Evolutionary conservation across 2,888 invertebrate species (phyloP), one percentile per base, ranked within the genome.

Genomic region (Idaea straminata): DNA sequence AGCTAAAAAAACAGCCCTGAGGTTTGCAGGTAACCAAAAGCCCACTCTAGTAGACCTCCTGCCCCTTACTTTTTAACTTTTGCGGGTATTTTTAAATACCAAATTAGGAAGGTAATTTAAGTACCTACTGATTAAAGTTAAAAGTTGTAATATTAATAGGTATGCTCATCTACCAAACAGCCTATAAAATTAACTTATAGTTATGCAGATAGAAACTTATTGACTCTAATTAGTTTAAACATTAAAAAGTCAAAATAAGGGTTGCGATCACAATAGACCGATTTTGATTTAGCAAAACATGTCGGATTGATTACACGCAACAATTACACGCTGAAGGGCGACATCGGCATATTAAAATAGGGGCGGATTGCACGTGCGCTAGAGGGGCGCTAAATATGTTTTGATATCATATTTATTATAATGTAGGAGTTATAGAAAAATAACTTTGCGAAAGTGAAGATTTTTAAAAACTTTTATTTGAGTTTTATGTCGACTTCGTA

Each of bases 261-360:
- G 68, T 74, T 72, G 47, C 7, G 47, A 47, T 13, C 47, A 47
- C 47, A 47, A 47, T 6, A 10, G 7, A 47, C 47, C 47, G 47
- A 47, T 47, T 47, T 47, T 47, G 90, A 89, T 86, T 88, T 87
- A 87, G 83, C 84, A 87, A 87, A 91, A 91, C 88, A 91, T 89
- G 88, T 91, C 89, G 84, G 78, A 84, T 79, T 83, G 81, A 90
- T 92, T 91, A 90, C 86, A 85, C 89, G 92, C 85, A 88, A 85
- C 89, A 91, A 90, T 92, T 89, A 89, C 82, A 73, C 62, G 71
- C 61, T 66, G 68, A 71, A 76, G 80, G 82, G 83, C 77, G 72
- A 71, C 69, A 64, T 69, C 67, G 47, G 47, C 47, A 77, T 83
- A 83, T 85, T 84, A 81, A 83, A 83, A 75, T 68, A 72, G 72